Evolutionary conservation across 2,113 vertebrate species (phyloP), one percentile per base, ranked within the genome.

Genomic region (Myxocyprinus asiaticus): DNA sequence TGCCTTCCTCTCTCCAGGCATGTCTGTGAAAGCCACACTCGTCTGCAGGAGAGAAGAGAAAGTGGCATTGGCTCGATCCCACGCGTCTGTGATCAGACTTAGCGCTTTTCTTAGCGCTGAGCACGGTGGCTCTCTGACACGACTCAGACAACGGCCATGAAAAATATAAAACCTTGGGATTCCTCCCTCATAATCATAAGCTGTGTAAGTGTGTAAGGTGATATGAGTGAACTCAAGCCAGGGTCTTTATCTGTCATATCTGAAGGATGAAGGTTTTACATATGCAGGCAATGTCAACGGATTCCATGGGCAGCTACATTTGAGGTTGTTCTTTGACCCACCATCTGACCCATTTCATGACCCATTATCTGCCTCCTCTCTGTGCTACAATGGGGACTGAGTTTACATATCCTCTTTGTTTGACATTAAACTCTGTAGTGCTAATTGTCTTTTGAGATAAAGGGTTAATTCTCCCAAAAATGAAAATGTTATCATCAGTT

Each of bases 31-130:
- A 66, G 69, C 53, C 61, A 43, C 17, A 53, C 44, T 63, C 55
- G 48, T 67, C 63, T 59, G 68, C 67, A 6, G 55, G 62, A 73
- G 44, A 78, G 63, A 48, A 58, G 53, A 58, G 50, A 61, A n/a
- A 15, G 67, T 53, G 68, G 47, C 48, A 15, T 9, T 33, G 62
- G 5, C 43, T 66, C 22, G 22, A 33, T 33, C 71, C 71, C 78
- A 80, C 4, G 9, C 55, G 17, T 45, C 74, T 65, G 48, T 76
- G 74, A 65, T 76, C 69, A 67, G 65, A 62, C n/a, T n/a, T n/a
- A n/a, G n/a, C n/a, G n/a, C n/a, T n/a, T n/a, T n/a, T n/a, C n/a
- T n/a, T 50, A 65, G 14, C 14, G n/a, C 51, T 67, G 63, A 75
- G 53, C 53, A 33, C 14, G 8, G 78, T 59, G 51, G 50, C 69